Conservation (phyloP, 2,797 vertebrate species). For the Gouania willdenowi region DNA sequence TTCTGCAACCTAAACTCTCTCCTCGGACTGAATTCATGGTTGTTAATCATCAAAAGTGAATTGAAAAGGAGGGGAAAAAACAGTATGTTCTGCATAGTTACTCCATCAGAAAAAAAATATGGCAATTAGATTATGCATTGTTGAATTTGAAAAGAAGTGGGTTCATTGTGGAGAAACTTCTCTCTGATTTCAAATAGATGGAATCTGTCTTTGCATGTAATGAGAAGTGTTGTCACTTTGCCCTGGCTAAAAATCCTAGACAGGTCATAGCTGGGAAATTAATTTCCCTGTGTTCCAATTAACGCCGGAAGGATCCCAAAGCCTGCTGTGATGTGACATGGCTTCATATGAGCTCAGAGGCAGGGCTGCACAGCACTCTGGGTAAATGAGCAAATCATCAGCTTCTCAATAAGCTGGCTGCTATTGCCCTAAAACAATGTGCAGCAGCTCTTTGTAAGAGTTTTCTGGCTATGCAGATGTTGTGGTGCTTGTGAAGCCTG, state of each 20-base stretch:
- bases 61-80: constrained; percentile 26
- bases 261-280: constrained; percentile 60
- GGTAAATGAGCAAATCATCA: constrained; percentile 50
- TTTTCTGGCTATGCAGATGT: constrained; percentile 62
- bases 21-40: constrained; percentile 44
- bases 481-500: constrained; percentile 31
- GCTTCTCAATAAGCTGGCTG: constrained; percentile 50
- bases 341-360: constrained; percentile 42
- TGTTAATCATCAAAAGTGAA: constrained; percentile 48
- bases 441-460: constrained; percentile 41
- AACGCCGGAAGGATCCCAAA: constrained; percentile 48
- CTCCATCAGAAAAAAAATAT: constrained; percentile 66
- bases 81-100: constrained; percentile 41
- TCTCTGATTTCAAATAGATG: constrained; percentile 52
- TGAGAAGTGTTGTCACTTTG: constrained; percentile 54
- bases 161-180: constrained; percentile 49
- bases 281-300: constrained; percentile 64
- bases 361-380: constrained; percentile 26
- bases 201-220: constrained; percentile 53
- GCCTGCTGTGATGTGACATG: constrained; percentile 63
- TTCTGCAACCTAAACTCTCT: constrained; percentile 23
- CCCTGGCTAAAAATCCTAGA: constrained; percentile 44
- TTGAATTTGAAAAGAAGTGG: constrained; percentile 62
- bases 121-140: constrained; percentile 71
- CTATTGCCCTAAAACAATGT: constrained; percentile 48